phyloP scores from a whole-genome alignment of 2,888 invertebrate species.

The Andrena camellia region DNA sequence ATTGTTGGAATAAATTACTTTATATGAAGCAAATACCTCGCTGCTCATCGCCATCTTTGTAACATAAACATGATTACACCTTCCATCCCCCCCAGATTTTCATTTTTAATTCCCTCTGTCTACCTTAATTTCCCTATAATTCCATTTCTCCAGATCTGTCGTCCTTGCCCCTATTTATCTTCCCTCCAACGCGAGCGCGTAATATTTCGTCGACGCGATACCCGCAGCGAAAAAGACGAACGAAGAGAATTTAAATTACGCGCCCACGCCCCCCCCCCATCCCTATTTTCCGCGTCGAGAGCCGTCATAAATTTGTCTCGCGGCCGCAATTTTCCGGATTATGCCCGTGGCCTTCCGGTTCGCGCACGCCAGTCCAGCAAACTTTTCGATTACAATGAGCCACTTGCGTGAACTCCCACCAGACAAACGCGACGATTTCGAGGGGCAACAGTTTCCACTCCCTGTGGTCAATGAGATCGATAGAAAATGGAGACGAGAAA shows the following conservation, averaged over 20 bases:
- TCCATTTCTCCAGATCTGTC: slow-evolving; percentile 3
- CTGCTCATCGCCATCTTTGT: too few species aligned
- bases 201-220: slow-evolving; percentile 39
- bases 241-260: slow-evolving; percentile 60
- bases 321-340: slow-evolving; percentile 64
- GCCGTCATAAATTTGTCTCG: slow-evolving; percentile 58
- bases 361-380: slow-evolving; percentile 25
- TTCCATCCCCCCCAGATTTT: too few species aligned
- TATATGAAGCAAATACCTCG: too few species aligned
- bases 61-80: too few species aligned
- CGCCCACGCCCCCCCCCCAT: not conserved
- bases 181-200: not conserved
- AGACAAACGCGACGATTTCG: slow-evolving; percentile 3
- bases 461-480: not conserved
- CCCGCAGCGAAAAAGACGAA: slow-evolving; percentile 8
- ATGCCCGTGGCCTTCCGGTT: slow-evolving; percentile 49
- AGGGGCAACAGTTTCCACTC: slow-evolving; percentile 14
- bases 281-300: slow-evolving; percentile 16
- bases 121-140: not conserved
- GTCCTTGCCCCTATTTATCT: slow-evolving; percentile 3
- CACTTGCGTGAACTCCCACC: slow-evolving; percentile 18
- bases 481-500: not conserved
- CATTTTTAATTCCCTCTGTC: not conserved
- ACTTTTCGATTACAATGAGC: slow-evolving; percentile 59
- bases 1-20: too few species aligned